Evolutionary conservation across 1,140 invertebrate species (phyloP), one percentile per base, ranked within the genome.

Genomic region (Bilobella aurantiaca): DNA sequence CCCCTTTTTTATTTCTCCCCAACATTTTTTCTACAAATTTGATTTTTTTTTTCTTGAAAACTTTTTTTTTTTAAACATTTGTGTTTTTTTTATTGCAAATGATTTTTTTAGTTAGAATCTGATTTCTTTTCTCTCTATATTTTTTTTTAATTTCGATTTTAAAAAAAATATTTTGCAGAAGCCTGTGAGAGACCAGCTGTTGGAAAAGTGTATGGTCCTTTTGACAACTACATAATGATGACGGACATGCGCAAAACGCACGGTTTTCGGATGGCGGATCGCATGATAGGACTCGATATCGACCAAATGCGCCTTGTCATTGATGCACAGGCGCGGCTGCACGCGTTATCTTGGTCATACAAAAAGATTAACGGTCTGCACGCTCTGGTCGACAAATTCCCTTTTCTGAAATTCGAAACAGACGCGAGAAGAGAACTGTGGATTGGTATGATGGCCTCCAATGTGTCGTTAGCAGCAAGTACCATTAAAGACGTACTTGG

Each of bases 171-270:
- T n/a, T n/a, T n/a, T n/a, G n/a, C n/a, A n/a, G n/a, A n/a, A n/a
- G n/a, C n/a, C n/a, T n/a, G n/a, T n/a, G n/a, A n/a, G n/a, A n/a
- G n/a, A n/a, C n/a, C n/a, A n/a, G n/a, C n/a, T n/a, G n/a, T n/a
- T 25, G 28, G 21, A 23, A 58, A 58, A 5, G 21, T 58, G 27
- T 58, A 14, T 12, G 29, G 49, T 5, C 57, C 57, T 14, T 58
- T 58, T 37, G 58, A 60, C n/a, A 60, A 34, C 37, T 60, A 21
- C 58, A 32, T 60, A 14, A 8, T 60, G 31, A 60, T 60, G 58
- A 37, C 28, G 12, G 58, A 60, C 23, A 3, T 60, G 28, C 12
- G 32, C 21, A 60, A 60, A 14, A 28, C 57, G 2, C 30, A 18
- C 25, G 31, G 31, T 21, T 60, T 34, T 37, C 29, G 31, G 3